Percentiles rank a stretch among this genome's conserved stretches.
These are phyloP conservation scores for Noctua pronuba DNA, from an alignment of 2,888 invertebrate genomes.

Conservation along the genomic window DNA sequence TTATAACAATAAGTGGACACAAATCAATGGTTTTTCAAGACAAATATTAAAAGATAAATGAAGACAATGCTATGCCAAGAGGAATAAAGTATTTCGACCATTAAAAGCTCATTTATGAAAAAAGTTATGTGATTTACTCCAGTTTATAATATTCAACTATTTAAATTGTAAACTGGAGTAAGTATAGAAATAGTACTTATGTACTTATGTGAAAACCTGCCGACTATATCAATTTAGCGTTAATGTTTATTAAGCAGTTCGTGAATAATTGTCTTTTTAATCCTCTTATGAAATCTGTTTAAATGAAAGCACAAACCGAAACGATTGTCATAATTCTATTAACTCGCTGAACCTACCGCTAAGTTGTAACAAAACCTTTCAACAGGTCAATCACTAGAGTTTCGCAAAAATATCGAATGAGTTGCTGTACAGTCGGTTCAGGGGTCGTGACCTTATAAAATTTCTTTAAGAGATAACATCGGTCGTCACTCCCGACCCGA, in stretches of 20 bases:
- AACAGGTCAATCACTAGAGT: constrained; percentile 57
- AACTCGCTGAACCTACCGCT: constrained; percentile 3
- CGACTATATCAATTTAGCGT: background rate
- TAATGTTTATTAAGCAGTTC: background rate
- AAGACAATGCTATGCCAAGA: constrained; percentile 15
- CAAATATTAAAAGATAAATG: constrained; percentile 44
- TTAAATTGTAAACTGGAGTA: background rate
- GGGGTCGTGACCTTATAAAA: constrained; percentile 77
- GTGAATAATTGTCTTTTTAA: background rate
- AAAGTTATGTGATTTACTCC: background rate
- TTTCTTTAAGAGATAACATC: constrained; percentile 74
- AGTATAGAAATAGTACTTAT: too few species aligned
- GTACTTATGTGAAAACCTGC: background rate
- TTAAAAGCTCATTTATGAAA: background rate
- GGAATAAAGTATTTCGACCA: background rate
- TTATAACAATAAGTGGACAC: constrained; percentile 66
- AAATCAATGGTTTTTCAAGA: constrained; percentile 53
- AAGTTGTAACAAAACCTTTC: constrained; percentile 33
- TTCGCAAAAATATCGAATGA: constrained; percentile 65
- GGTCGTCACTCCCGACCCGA: constrained; percentile 65
- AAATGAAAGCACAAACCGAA: constrained; percentile 1
- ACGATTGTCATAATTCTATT: constrained; percentile 20
- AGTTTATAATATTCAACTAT: background rate
- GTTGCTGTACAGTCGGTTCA: constrained; percentile 62
- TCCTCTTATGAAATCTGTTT: background rate